Evolutionary conservation across 2,797 vertebrate species (phyloP).

Genomic region (Sebastes vulpes): DNA sequence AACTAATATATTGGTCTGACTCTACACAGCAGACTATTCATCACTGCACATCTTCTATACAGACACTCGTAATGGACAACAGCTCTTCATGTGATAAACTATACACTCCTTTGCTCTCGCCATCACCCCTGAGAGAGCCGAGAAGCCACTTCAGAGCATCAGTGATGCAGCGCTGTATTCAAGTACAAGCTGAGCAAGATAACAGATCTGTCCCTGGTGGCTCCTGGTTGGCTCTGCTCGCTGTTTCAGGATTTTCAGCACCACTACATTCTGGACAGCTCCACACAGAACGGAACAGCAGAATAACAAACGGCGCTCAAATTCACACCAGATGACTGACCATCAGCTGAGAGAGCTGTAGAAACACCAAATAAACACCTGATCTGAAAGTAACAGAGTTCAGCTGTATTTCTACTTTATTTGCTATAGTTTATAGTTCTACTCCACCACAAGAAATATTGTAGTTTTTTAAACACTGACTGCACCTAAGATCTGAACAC

Average conservation of each 20-base stretch:
- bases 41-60: neutral
- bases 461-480: neutral
- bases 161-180: constrained; percentile 13
- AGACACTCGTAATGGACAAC: constrained; percentile 17
- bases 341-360: neutral
- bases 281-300: constrained; percentile 25
- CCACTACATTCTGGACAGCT: constrained; percentile 62
- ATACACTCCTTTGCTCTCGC: neutral
- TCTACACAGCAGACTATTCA: neutral
- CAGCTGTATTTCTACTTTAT: neutral
- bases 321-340: neutral
- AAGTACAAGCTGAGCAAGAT: constrained; percentile 34
- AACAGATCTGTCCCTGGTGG: constrained; percentile 62
- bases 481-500: neutral
- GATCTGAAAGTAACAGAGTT: neutral
- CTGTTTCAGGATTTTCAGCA: constrained; percentile 63
- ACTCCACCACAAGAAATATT: neutral
- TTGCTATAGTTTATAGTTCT: neutral
- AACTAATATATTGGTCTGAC: neutral
- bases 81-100: constrained; percentile 36
- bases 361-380: neutral
- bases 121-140: constrained; percentile 19
- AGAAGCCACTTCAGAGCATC: constrained; percentile 53
- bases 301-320: constrained; percentile 18
- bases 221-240: constrained; percentile 31